Conservation (phyloP, 2,113 vertebrate genomes). For the Boulengeromyrus knoepffleri region DNA sequence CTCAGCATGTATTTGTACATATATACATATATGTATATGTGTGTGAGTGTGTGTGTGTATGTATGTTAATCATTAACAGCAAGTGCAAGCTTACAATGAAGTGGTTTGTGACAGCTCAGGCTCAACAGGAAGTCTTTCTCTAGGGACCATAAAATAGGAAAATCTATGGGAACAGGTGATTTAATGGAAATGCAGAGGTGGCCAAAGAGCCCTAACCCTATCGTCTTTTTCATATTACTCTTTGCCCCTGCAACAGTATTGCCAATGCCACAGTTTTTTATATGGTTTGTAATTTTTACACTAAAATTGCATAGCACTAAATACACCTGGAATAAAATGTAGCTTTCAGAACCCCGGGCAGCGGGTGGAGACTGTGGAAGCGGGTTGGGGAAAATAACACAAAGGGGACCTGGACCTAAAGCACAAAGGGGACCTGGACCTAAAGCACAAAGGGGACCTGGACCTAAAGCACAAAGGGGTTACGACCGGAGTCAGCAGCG, state of each 20-base stretch:
- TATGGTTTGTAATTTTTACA: background rate
- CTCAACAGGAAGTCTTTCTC: background rate
- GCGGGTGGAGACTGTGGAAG: background rate
- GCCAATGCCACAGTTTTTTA: background rate
- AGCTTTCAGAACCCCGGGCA: background rate
- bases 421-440: background rate
- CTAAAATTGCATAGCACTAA: background rate
- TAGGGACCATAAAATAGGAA: background rate
- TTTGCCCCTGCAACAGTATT: background rate
- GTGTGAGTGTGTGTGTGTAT: no score
- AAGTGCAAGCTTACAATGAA: background rate
- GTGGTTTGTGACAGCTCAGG: background rate
- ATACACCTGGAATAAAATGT: background rate
- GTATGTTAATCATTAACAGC: background rate
- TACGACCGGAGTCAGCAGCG: background rate
- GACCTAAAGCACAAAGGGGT: background rate
- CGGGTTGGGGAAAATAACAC: background rate
- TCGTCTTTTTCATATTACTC: background rate
- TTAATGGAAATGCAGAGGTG: background rate
- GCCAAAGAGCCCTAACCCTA: background rate
- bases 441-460: background rate
- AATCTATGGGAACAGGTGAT: background rate
- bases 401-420: background rate
- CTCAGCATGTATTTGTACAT: background rate
- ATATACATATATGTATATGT: background rate